These are phyloP conservation scores for Ictidomys tridecemlineatus DNA, from an alignment of 2,113 vertebrate genomes.

Conservation along the genomic window DNA sequence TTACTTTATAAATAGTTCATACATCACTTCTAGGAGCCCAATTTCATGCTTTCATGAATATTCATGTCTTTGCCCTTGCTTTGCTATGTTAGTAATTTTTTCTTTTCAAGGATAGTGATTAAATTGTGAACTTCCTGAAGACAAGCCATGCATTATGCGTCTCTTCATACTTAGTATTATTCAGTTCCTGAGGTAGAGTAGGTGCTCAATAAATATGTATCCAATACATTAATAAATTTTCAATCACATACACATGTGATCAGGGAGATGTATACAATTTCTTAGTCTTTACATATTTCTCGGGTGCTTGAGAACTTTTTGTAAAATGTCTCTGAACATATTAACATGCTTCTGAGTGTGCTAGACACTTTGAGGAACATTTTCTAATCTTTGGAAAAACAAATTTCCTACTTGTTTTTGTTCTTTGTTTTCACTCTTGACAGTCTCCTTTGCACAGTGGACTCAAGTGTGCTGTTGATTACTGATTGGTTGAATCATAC, in stretches of 20 bases:
- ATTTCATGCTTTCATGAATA: neutral
- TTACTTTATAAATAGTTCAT: neutral
- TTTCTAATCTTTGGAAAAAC: conserved; percentile 46
- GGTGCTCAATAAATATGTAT: neutral
- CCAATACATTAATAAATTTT: conserved; percentile 7
- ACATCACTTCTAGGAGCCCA: neutral
- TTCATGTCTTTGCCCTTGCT: neutral
- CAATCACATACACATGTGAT: neutral
- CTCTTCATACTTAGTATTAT: neutral
- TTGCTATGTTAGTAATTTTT: neutral
- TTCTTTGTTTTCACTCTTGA: conserved; percentile 19
- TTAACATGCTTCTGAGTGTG: neutral
- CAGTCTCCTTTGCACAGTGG: neutral
- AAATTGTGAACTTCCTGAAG: conserved; percentile 45
- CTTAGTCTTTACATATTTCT: conserved; percentile 18
- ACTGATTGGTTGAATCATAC: neutral
- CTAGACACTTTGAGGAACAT: neutral
- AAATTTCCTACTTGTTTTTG: neutral
- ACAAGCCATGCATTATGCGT: neutral
- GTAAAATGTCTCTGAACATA: neutral
- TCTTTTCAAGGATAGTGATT: neutral
- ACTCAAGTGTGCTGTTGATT: neutral
- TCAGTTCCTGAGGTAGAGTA: conserved; percentile 1
- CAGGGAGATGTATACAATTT: conserved; percentile 12
- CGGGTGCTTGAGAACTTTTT: conserved; percentile 25